phyloP scores from a whole-genome alignment of 2,797 vertebrate species.

The Spea hammondii region DNA sequence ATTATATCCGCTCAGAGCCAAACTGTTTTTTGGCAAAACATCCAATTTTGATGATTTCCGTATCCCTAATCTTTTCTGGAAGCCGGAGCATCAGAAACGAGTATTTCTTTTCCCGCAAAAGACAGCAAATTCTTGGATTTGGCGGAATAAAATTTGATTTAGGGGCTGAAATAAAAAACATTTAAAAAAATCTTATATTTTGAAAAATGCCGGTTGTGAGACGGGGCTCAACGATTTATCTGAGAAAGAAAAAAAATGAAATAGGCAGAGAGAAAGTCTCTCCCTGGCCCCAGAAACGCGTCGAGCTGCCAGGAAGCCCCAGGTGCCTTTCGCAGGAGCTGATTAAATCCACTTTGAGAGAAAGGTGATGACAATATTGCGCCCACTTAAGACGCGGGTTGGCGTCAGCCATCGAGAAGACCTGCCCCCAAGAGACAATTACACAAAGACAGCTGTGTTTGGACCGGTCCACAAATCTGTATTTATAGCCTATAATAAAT shows the following conservation, averaged over 20 bases:
- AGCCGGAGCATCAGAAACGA: too few species aligned
- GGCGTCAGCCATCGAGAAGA: background rate
- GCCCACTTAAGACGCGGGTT: conserved; percentile 4
- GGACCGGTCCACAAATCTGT: background rate
- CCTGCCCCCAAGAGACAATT: background rate
- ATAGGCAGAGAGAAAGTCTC: background rate
- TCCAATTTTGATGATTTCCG: background rate
- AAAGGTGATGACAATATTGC: conserved; percentile 18
- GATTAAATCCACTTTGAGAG: background rate
- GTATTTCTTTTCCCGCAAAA: too few species aligned
- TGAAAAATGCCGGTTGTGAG: too few species aligned
- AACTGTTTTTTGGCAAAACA: background rate
- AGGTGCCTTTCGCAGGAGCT: conserved; percentile 5
- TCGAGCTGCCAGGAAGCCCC: background rate
- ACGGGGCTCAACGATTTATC: too few species aligned
- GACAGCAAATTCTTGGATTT: too few species aligned
- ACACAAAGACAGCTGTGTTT: conserved; percentile 8
- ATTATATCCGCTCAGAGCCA: conserved; percentile 8
- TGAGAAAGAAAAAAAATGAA: background rate
- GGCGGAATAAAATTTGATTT: too few species aligned
- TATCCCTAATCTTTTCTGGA: background rate
- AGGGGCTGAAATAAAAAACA: too few species aligned
- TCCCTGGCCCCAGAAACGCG: background rate
- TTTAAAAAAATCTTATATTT: too few species aligned
- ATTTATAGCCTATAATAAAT: too few species aligned